Evolutionary conservation across 2,113 vertebrate species (phyloP).

Genomic region (Sialia sialis): DNA sequence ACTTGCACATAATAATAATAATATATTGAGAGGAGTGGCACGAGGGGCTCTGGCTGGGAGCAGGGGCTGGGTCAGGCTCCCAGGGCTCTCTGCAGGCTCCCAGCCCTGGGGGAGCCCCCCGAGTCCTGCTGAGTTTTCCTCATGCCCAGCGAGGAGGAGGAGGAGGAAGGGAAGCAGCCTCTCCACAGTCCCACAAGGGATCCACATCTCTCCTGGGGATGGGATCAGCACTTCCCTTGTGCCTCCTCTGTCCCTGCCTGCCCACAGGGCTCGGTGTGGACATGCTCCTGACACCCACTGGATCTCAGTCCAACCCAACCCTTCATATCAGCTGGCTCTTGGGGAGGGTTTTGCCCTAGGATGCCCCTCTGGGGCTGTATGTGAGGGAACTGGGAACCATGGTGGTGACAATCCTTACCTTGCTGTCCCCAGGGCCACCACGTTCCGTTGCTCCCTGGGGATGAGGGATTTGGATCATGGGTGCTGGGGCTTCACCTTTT

Average conservation of each 20-base stretch:
- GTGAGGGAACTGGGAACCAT: accelerated
- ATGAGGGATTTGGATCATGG: accelerated
- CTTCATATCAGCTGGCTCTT: accelerated
- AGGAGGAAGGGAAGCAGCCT: not conserved
- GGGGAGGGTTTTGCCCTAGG: not conserved
- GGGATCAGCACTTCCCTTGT: not conserved
- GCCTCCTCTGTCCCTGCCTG: not conserved
- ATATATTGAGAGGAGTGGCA: constrained; percentile 63
- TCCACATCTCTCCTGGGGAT: not conserved
- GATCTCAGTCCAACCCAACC: accelerated
- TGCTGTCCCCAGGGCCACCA: not conserved
- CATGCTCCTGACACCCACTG: accelerated
- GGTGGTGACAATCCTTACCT: not conserved
- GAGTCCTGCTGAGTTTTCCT: not conserved
- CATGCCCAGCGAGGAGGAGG: not conserved
- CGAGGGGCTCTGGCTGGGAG: not conserved
- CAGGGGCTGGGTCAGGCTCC: not conserved
- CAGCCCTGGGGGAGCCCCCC: not conserved
- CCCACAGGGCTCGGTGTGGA: not conserved
- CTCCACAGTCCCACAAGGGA: not conserved
- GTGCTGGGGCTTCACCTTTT: accelerated
- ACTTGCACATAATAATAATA: constrained; percentile 69
- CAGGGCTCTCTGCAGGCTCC: not conserved
- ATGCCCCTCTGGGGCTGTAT: not conserved
- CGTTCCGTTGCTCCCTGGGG: not conserved